Evolutionary conservation across 2,113 vertebrate species (phyloP), one percentile per base, ranked within the genome.

Genomic region (Numida meleagris): DNA sequence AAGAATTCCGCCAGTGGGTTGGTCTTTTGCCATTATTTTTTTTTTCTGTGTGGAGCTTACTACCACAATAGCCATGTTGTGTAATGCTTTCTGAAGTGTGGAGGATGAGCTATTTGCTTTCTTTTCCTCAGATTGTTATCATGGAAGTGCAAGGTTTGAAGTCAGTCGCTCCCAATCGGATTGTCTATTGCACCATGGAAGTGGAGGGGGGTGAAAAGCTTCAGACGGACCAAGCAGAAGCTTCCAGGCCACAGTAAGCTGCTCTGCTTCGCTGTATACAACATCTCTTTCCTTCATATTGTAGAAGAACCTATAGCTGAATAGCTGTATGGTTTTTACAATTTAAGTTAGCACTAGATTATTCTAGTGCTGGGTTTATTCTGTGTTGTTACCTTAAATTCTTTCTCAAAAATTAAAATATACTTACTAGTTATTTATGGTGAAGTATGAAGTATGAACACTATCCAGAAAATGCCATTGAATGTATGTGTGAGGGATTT

Each of bases 171-270:
- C 99, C 99, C 27, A 99, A 99, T 96, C 98, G 99, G 76, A 98
- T 99, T 53, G 99, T 99, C 33, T 99, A 99, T 96, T 99, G 99
- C 95, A 99, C 99, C 62, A 99, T 99, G 99, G 99, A 99, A 97
- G 99, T 99, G 66, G 99, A 99, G 95, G 99, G 99, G 20, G 99
- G 99, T 3, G 98, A 99, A 62, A 99, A 99, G 90, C 99, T 99
- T 72, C 99, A 99, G 97, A 99, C 99, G 0, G 99, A 99, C 96
- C 99, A 99, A 62, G 99, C 99, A 19, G 99, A 99, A 97, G 99
- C 99, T 55, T 99, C 99, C 86, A 98, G 98, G 95, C 99, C 99
- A 89, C 99, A 99, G 99, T 99, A 98, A 99, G 99, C 92, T 10
- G 10, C 18, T 29, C 79, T 68, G 18, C 59, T 79, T 83, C 20